phyloP scores from a whole-genome alignment of 2,888 invertebrate genomes.

The Laothoe populi region DNA sequence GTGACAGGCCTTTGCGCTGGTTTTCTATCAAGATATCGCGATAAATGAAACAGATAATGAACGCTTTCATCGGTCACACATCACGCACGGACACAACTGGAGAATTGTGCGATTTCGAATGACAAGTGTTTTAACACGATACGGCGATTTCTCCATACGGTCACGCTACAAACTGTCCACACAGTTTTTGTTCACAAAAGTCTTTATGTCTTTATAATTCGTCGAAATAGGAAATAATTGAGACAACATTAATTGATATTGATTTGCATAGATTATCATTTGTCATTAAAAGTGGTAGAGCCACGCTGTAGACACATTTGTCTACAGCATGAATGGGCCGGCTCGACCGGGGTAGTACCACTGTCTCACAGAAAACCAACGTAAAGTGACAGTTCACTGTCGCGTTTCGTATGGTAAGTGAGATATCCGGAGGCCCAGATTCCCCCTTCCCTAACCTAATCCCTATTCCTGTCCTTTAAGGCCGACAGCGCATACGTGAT shows the following conservation, averaged over 20 bases:
- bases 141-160: slow-evolving; percentile 31
- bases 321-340: too few species aligned
- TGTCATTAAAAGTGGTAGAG: neutral
- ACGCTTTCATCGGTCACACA: slow-evolving; percentile 33
- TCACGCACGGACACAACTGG: slow-evolving; percentile 13
- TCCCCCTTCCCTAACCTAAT: too few species aligned
- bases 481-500: too few species aligned
- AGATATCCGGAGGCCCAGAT: too few species aligned
- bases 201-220: neutral
- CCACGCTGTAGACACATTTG: too few species aligned
- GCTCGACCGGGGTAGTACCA: too few species aligned
- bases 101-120: slow-evolving; percentile 36
- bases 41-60: slow-evolving; percentile 34
- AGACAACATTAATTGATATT: neutral
- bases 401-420: too few species aligned
- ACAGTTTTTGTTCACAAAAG: neutral
- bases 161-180: slow-evolving; percentile 10
- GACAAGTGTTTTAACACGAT: slow-evolving; percentile 32
- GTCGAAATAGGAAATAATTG: neutral
- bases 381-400: too few species aligned
- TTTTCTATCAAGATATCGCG: slow-evolving; percentile 32
- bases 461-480: too few species aligned
- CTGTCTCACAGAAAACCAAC: too few species aligned
- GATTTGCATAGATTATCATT: neutral
- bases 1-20: slow-evolving; percentile 30